A percentile compares a stretch with the other conserved stretches of the same genome.
Evolutionary conservation across 2,888 invertebrate genomes (phyloP).

Genomic region (Agapetus fuscipes): DNA sequence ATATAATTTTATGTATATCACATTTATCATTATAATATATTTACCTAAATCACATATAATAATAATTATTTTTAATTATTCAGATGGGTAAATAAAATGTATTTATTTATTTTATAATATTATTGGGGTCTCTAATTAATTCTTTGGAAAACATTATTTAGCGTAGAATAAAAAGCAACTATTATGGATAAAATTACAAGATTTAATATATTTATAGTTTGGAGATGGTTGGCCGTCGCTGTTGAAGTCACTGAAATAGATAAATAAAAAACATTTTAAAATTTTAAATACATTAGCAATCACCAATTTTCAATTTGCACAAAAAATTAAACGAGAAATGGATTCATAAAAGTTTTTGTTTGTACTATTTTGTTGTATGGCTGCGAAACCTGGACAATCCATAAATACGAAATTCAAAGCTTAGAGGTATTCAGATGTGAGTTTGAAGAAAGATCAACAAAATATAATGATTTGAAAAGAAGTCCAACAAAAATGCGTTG

Average conservation of each 20-base stretch:
- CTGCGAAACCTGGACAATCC: too few relatives aligned
- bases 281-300: not conserved
- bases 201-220: too few relatives aligned
- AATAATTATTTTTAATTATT: not conserved
- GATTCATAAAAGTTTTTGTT: too few relatives aligned
- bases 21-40: slow-evolving; percentile 12
- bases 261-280: slow-evolving; percentile 5
- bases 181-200: not conserved
- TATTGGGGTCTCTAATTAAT: slow-evolving; percentile 3
- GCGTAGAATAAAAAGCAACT: not conserved
- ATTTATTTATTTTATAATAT: slow-evolving; percentile 9
- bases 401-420: too few relatives aligned
- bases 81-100: too few relatives aligned
- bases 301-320: too few relatives aligned
- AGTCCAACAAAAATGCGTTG: too few relatives aligned
- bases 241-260: slow-evolving; percentile 20
- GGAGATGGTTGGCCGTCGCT: slow-evolving; percentile 2
- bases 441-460: too few relatives aligned
- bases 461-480: too few relatives aligned
- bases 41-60: slow-evolving; percentile 17
- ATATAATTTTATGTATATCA: slow-evolving; percentile 1
- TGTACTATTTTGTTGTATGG: too few relatives aligned
- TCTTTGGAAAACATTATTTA: slow-evolving; percentile 5
- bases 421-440: too few relatives aligned
- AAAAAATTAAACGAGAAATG: too few relatives aligned